A percentile compares a stretch with the other conserved stretches of the same genome.
Evolutionary conservation across 2,113 vertebrate species (phyloP).

Genomic region (Calonectris borealis): DNA sequence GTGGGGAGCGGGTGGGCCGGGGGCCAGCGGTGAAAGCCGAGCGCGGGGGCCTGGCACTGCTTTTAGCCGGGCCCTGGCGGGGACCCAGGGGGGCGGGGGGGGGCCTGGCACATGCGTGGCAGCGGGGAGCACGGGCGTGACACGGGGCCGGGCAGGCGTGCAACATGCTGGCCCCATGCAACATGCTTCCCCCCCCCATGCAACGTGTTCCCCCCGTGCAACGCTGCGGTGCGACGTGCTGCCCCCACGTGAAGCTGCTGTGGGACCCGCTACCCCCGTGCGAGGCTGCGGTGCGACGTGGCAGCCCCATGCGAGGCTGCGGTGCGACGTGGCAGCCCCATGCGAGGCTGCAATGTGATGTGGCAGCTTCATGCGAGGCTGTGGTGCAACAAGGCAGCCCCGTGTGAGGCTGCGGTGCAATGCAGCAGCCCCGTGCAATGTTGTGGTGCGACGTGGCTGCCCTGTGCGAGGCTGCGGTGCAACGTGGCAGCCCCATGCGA

Average conservation of each 20-base stretch:
- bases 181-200: too few relatives aligned
- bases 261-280: neutral
- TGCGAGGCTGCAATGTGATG: rapidly evolving
- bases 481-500: rapidly evolving
- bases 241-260: neutral
- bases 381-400: too few relatives aligned
- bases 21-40: neutral
- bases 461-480: neutral
- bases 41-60: neutral
- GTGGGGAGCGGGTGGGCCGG: neutral
- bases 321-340: neutral
- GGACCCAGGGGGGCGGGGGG: neutral
- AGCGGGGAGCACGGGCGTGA: neutral
- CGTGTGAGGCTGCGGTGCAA: neutral
- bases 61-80: neutral
- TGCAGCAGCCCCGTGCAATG: rapidly evolving
- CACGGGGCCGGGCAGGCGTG: rapidly evolving
- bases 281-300: too few relatives aligned
- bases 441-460: rapidly evolving
- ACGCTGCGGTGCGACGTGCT: neutral
- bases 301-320: too few relatives aligned
- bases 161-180: too few relatives aligned
- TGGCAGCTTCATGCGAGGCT: rapidly evolving
- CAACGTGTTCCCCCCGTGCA: neutral
- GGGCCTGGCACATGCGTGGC: neutral